Base-by-base conservation (phyloP, 1,140 invertebrate genomes). In the Andricus grossulariae region DNA sequence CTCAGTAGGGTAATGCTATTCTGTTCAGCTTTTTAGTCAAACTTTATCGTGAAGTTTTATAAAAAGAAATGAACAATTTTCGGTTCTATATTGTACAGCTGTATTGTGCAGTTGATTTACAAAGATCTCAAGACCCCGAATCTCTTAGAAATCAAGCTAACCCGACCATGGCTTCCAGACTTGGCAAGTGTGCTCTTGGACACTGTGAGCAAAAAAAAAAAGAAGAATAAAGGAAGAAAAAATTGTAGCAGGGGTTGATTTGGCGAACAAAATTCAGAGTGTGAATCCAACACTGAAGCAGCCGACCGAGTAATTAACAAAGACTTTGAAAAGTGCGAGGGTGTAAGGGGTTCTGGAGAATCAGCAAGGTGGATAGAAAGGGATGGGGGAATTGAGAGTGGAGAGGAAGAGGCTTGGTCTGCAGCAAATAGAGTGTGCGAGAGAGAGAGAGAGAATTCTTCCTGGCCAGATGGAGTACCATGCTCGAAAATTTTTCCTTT, bases 301-400 rank as follows among this genome's bases (percentile, higher is more conserved):
- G 79, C 72, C 72, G 75, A 80, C 72, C 79, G 75, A 74, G 75
- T 74, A 77, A 80, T 80, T 80, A 80, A 80, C 75, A 80, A 77
- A 80, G 79, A 80, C 76, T 80, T 77, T 77, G n/a, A 66, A 45
- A 74, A 21, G 60, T 45, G 50, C 5, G 19, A 52, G 21, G 50
- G 51, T 15, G 70, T 45, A 6, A 25, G 49, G 70, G 70, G 21
- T 57, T 71, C 49, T 50, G 50, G 50, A 32, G 75, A 76, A 49
- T 71, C 55, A 73, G 57, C 50, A 49, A 51, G 49, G n/a, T 12
- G 7, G n/a, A 39, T 19, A 12, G 1, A 16, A 54, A 39, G 32
- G 45, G 10, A 21, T 51, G 39, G 25, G 16, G 73, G 52, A 54
- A 45, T 45, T 45, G 1, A 75, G 78, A 25, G 49, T 50, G 55